Percentiles rank a stretch among this genome's conserved stretches.
Conservation (phyloP, 1,140 invertebrate species). For the Hetaerina americana region DNA sequence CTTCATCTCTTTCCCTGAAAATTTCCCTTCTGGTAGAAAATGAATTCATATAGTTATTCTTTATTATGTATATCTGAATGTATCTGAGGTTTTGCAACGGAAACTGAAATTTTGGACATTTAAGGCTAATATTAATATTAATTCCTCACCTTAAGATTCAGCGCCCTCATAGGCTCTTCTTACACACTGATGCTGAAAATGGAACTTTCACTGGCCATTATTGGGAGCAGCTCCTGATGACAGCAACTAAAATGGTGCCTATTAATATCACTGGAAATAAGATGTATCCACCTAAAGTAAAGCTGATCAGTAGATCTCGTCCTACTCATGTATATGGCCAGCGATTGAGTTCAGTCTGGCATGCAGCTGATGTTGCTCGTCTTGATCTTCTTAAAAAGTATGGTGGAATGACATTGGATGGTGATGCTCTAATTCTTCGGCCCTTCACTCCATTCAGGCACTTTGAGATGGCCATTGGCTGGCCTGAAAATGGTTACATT, state of each 20-base stretch:
- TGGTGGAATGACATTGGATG: conserved; percentile 31
- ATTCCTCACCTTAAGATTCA: conserved; percentile 18
- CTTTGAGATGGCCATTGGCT: conserved; percentile 29
- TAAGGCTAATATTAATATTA: neutral
- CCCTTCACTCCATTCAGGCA: conserved; percentile 25
- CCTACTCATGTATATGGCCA: conserved; percentile 24
- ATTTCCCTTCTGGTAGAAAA: too few relatives aligned
- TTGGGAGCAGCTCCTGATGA: conserved; percentile 16
- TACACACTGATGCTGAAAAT: conserved; percentile 18
- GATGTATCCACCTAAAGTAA: conserved; percentile 4
- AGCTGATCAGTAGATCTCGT: neutral
- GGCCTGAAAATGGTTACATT: conserved; percentile 22
- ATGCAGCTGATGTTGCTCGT: conserved; percentile 27
- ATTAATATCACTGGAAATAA: conserved; percentile 13
- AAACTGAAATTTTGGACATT: too few relatives aligned
- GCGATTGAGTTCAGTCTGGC: conserved; percentile 24
- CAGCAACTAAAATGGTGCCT: conserved; percentile 4
- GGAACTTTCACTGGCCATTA: conserved; percentile 17
- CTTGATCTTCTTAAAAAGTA: conserved; percentile 23
- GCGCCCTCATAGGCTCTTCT: conserved; percentile 17
- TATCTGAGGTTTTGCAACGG: too few relatives aligned
- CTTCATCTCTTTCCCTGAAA: too few relatives aligned
- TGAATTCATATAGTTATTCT: too few relatives aligned
- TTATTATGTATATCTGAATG: too few relatives aligned
- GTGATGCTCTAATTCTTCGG: conserved; percentile 27